Evolutionary conservation across 2,113 vertebrate species (phyloP).

Genomic region (Regulus satrapa): DNA sequence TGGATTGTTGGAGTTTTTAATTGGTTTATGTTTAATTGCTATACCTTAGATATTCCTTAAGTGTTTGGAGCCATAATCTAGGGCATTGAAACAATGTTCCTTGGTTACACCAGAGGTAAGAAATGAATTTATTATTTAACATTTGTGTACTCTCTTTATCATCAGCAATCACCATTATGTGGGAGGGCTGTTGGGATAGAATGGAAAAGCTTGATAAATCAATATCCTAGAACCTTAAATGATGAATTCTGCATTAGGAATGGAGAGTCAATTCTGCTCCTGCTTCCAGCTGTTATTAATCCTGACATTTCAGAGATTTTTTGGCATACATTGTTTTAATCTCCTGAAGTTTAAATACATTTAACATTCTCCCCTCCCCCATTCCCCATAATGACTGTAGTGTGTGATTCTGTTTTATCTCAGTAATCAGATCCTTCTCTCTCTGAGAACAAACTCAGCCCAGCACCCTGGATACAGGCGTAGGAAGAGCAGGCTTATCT

Average conservation of each 20-base stretch:
- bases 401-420: constrained; percentile 18
- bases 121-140: not conserved
- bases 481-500: constrained; percentile 34
- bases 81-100: not conserved
- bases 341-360: constrained; percentile 7
- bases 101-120: not conserved
- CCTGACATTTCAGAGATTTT: constrained; percentile 5
- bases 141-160: not conserved
- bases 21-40: not conserved
- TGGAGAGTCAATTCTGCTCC: not conserved
- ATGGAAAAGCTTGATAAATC: not conserved
- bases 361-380: not conserved
- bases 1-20: not conserved
- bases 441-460: constrained; percentile 1
- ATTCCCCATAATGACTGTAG: not conserved
- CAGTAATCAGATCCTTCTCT: constrained; percentile 23
- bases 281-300: constrained; percentile 47
- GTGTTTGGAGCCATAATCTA: not conserved
- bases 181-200: not conserved
- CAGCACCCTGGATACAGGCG: not conserved
- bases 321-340: not conserved
- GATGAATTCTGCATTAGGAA: not conserved
- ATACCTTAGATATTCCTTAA: not conserved
- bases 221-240: not conserved
- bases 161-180: not conserved